Evolutionary conservation across 2,113 vertebrate species (phyloP).

Genomic region (Ginglymostoma cirratum): DNA sequence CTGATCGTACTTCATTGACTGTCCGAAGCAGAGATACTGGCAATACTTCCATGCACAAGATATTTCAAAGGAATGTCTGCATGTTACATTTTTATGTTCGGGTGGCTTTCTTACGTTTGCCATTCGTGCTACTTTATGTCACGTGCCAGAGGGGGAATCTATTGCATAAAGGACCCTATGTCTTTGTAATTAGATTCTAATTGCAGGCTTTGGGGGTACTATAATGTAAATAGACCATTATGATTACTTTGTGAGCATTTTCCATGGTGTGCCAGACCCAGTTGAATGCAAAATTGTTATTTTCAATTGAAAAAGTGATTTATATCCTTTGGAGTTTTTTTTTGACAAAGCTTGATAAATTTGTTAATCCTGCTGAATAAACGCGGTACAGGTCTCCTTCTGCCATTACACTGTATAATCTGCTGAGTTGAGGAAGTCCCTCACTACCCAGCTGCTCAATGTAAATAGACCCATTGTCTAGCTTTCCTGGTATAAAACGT

Average conservation of each 20-base stretch:
- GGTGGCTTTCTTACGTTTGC: not conserved
- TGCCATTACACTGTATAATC: not conserved
- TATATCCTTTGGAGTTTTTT: not conserved
- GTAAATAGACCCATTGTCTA: constrained; percentile 21
- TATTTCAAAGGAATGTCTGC: not conserved
- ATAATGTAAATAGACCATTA: not conserved
- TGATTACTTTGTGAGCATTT: not conserved
- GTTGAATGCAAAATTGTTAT: not conserved
- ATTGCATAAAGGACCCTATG: not conserved
- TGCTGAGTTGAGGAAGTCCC: not conserved
- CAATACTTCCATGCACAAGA: not conserved
- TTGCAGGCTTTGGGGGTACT: not conserved
- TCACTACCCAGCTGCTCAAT: constrained; percentile 4
- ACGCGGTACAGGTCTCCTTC: not conserved
- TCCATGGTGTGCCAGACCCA: not conserved
- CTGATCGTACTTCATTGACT: not conserved
- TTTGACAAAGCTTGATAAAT: not conserved
- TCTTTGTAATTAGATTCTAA: not conserved
- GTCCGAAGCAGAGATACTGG: not conserved
- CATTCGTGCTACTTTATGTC: not conserved
- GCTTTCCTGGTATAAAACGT: not conserved
- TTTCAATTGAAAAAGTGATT: not conserved
- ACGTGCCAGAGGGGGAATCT: not conserved
- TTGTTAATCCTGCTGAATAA: not conserved
- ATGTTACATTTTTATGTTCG: not conserved